Evolutionary conservation across 2,797 vertebrate genomes (phyloP).

Genomic region (Gouania willdenowi): DNA sequence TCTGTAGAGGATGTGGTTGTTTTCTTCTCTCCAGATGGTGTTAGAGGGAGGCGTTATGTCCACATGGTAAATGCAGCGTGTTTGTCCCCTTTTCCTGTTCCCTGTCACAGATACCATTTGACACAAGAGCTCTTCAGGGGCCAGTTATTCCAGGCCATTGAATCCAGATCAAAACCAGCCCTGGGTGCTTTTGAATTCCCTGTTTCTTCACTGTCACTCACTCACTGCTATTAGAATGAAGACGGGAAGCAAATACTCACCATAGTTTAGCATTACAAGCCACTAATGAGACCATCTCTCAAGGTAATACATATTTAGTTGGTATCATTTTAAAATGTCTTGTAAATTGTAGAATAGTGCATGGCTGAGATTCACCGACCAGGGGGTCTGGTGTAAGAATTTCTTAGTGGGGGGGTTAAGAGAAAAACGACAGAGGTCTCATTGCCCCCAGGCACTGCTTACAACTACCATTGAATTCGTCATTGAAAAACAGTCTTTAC

Average conservation of each 20-base stretch:
- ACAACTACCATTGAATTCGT: conserved; percentile 22
- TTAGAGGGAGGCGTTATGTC: conserved; percentile 51
- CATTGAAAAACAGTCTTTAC: conserved; percentile 31
- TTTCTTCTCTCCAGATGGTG: conserved; percentile 58
- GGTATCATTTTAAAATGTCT: background rate
- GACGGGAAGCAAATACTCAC: conserved; percentile 23
- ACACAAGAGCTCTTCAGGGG: conserved; percentile 71
- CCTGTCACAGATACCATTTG: conserved; percentile 69
- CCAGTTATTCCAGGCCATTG: conserved; percentile 72
- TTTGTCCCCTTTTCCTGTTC: conserved; percentile 63
- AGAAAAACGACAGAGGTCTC: conserved; percentile 8
- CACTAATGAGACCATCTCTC: conserved; percentile 30
- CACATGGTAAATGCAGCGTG: conserved; percentile 64
- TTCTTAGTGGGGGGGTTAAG: background rate
- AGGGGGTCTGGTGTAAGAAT: conserved; percentile 7
- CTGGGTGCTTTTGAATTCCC: conserved; percentile 34
- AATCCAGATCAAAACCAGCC: conserved; percentile 69
- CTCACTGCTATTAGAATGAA: conserved; percentile 22
- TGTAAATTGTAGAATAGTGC: conserved; percentile 1
- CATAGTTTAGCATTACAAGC: conserved; percentile 10
- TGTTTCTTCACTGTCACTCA: conserved; percentile 23
- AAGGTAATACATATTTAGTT: conserved; percentile 3
- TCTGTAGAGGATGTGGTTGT: conserved; percentile 24
- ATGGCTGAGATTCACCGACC: background rate
- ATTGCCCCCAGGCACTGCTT: conserved; percentile 28